Conservation (phyloP, 1,140 invertebrate species). For the Habropoda laboriosa region DNA sequence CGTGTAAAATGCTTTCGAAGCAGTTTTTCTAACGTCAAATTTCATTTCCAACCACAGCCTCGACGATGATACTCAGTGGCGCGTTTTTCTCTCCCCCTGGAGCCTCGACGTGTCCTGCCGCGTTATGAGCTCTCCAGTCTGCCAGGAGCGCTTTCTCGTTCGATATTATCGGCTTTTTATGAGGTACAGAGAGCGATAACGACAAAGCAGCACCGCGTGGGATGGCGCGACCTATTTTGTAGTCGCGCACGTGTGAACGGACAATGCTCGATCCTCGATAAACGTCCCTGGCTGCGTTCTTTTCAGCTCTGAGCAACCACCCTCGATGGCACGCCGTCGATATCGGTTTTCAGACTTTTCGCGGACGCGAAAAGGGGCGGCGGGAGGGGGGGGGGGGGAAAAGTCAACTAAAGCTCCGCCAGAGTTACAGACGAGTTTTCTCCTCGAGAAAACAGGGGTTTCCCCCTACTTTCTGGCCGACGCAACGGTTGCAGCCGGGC, state of each 20-base stretch:
- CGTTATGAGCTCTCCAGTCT: not conserved
- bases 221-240: conserved; percentile 3
- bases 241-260: conserved; percentile 18
- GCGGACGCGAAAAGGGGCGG: no score
- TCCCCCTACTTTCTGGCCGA: no score
- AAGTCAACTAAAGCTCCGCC: no score
- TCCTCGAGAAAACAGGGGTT: no score
- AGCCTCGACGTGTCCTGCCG: not conserved
- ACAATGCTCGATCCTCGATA: conserved; percentile 25
- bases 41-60: not conserved
- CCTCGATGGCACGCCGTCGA: not conserved
- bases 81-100: conserved; percentile 8
- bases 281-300: not conserved
- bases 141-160: conserved; percentile 6
- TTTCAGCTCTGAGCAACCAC: no score
- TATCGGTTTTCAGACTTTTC: not conserved
- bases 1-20: not conserved
- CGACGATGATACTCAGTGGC: not conserved
- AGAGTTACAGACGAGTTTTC: no score
- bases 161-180: conserved; percentile 44
- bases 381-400: no score
- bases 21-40: not conserved
- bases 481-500: no score
- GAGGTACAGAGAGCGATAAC: conserved; percentile 23
- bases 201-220: not conserved